phyloP scores from a whole-genome alignment of 2,888 invertebrate species.

The Muscina levida region DNA sequence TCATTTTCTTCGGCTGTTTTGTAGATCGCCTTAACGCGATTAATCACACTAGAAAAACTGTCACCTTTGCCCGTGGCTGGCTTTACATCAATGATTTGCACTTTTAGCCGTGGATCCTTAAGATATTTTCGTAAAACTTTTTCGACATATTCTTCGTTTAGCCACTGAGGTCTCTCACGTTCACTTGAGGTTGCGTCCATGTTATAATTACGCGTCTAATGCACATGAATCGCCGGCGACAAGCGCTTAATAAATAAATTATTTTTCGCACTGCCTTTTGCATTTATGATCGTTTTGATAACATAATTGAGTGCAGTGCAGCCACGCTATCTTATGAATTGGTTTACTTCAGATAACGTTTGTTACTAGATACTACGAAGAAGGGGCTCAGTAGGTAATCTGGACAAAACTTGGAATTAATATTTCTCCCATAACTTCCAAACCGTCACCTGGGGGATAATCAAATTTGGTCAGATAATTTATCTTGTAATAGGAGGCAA shows the following conservation, averaged over 20 bases:
- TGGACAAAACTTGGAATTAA: too few species aligned
- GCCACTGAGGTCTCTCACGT: conserved; percentile 70
- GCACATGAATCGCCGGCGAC: too few species aligned
- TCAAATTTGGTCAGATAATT: too few species aligned
- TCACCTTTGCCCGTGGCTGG: conserved; percentile 74
- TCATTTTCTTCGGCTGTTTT: neutral
- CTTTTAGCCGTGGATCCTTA: conserved; percentile 67
- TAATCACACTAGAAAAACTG: conserved; percentile 73
- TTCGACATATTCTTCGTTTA: conserved; percentile 72
- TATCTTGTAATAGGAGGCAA: too few species aligned
- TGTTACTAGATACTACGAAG: too few species aligned
- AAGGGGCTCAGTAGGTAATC: too few species aligned
- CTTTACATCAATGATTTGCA: conserved; percentile 66
- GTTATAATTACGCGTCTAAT: neutral
- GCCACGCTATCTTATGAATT: too few species aligned
- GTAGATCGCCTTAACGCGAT: conserved; percentile 64
- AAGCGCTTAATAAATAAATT: conserved; percentile 31
- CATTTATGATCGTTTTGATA: conserved; percentile 46
- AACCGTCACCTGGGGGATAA: too few species aligned
- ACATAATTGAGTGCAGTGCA: conserved; percentile 4
- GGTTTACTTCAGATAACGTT: too few species aligned
- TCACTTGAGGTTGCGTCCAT: neutral
- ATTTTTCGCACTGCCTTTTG: neutral
- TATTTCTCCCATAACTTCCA: too few species aligned
- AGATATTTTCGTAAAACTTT: conserved; percentile 68